These are phyloP conservation scores for human (Homo sapiens) DNA, from an alignment of 2,113 vertebrate species.

Conservation along the genomic window DNA sequence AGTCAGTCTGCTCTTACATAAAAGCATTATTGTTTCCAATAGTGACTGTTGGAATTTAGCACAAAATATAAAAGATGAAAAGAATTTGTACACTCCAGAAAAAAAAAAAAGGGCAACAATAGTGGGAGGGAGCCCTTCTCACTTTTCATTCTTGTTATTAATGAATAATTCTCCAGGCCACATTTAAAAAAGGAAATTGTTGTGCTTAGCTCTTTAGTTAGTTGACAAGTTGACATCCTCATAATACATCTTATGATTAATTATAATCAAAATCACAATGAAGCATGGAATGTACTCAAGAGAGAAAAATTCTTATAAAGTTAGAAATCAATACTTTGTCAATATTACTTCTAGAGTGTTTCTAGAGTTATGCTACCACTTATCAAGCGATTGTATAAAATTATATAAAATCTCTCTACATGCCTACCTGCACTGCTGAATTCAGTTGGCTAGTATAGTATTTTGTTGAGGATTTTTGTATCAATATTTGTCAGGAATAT, in stretches of 20 bases:
- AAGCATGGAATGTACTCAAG: neutral
- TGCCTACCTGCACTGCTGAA: neutral
- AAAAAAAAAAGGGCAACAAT: neutral
- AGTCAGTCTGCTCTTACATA: neutral
- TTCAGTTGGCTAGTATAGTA: neutral
- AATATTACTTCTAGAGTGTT: neutral
- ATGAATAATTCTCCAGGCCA: neutral
- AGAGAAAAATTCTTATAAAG: neutral
- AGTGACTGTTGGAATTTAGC: neutral
- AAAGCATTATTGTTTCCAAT: neutral
- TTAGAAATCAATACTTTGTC: neutral
- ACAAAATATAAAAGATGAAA: neutral
- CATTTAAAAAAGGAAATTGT: slow-evolving; percentile 3
- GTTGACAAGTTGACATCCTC: slow-evolving; percentile 12
- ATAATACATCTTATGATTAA: slow-evolving; percentile 26
- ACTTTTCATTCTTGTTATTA: neutral
- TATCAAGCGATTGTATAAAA: neutral
- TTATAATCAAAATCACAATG: slow-evolving; percentile 36
- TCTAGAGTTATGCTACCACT: neutral
- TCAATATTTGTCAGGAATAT: neutral
- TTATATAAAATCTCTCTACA: neutral
- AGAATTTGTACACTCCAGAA: neutral
- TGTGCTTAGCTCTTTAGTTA: neutral
- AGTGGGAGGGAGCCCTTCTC: neutral
- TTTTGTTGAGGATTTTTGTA: neutral